Percentiles rank a stretch among this genome's conserved stretches.
Conservation (phyloP, 2,113 vertebrate species). For the Perca flavescens region DNA sequence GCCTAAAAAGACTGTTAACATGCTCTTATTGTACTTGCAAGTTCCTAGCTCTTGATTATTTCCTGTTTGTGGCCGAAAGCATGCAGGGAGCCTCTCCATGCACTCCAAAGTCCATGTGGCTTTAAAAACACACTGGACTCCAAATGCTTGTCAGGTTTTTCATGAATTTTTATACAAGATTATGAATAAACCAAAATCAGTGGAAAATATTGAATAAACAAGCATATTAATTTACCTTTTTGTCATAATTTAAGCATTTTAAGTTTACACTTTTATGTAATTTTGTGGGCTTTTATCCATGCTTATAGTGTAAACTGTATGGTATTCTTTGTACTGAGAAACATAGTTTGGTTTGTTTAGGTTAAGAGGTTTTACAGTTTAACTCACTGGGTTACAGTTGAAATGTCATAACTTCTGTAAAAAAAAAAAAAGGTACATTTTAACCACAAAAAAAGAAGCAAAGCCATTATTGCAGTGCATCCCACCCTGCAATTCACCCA, state of each 20-base stretch:
- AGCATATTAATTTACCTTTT: constrained; percentile 62
- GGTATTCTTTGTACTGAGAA: constrained; percentile 27
- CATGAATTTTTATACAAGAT: constrained; percentile 68
- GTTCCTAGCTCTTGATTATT: constrained; percentile 75
- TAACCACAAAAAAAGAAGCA: neutral
- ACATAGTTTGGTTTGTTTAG: constrained; percentile 19
- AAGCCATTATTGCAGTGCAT: constrained; percentile 13
- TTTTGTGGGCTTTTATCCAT: neutral
- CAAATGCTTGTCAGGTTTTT: constrained; percentile 74
- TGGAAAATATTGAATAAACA: constrained; percentile 77
- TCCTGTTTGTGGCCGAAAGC: constrained; percentile 81
- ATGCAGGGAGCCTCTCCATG: constrained; percentile 74
- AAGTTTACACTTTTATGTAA: constrained; percentile 34
- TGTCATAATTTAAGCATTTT: constrained; percentile 57
- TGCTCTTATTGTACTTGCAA: constrained; percentile 75
- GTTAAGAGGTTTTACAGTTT: constrained; percentile 42
- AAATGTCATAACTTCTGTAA: constrained; percentile 42
- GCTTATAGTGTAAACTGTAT: neutral
- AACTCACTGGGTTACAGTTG: constrained; percentile 33
- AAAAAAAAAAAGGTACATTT: neutral
- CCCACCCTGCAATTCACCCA: constrained; percentile 40
- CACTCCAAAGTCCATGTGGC: constrained; percentile 78
- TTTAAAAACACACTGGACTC: constrained; percentile 79
- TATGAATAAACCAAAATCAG: constrained; percentile 77
- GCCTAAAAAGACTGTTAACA: constrained; percentile 76